phyloP scores from a whole-genome alignment of 2,888 invertebrate genomes.

The Chrysina gloriosa region DNA sequence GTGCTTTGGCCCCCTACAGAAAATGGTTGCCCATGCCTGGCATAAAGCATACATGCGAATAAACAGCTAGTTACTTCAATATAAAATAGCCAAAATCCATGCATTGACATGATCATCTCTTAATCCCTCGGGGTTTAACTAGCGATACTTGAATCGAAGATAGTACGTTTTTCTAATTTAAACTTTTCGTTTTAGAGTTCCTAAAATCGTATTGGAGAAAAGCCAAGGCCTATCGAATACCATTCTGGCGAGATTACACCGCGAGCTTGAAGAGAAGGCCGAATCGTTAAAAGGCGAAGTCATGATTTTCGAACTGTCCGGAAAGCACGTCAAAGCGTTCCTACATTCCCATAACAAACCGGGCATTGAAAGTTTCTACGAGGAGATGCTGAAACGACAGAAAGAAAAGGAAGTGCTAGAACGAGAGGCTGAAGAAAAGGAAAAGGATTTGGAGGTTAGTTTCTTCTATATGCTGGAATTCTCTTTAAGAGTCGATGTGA shows the following conservation, averaged over 20 bases:
- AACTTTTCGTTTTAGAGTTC: conserved; percentile 66
- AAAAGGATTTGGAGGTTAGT: conserved; percentile 74
- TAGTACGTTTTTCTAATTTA: neutral
- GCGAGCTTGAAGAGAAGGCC: conserved; percentile 72
- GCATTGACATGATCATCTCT: too few relatives aligned
- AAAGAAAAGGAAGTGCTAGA: conserved; percentile 75
- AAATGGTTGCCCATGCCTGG: too few relatives aligned
- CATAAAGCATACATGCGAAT: too few relatives aligned
- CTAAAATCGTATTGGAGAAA: conserved; percentile 77
- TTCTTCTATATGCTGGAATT: neutral
- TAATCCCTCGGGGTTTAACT: too few relatives aligned
- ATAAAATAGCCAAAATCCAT: too few relatives aligned
- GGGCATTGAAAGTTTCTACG: conserved; percentile 85
- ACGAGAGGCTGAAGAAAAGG: conserved; percentile 71
- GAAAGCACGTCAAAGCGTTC: conserved; percentile 82
- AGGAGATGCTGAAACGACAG: conserved; percentile 86
- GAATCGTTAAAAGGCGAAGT: conserved; percentile 77
- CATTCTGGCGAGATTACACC: conserved; percentile 71
- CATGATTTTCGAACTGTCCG: conserved; percentile 87
- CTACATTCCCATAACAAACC: conserved; percentile 85
- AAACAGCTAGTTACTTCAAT: too few relatives aligned
- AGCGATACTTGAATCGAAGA: too few relatives aligned
- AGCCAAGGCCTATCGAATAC: conserved; percentile 83
- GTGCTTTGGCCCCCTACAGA: too few relatives aligned
- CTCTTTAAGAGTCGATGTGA: too few relatives aligned